Evolutionary conservation across 2,797 vertebrate species (phyloP).

Genomic region (Simalia tracyae): DNA sequence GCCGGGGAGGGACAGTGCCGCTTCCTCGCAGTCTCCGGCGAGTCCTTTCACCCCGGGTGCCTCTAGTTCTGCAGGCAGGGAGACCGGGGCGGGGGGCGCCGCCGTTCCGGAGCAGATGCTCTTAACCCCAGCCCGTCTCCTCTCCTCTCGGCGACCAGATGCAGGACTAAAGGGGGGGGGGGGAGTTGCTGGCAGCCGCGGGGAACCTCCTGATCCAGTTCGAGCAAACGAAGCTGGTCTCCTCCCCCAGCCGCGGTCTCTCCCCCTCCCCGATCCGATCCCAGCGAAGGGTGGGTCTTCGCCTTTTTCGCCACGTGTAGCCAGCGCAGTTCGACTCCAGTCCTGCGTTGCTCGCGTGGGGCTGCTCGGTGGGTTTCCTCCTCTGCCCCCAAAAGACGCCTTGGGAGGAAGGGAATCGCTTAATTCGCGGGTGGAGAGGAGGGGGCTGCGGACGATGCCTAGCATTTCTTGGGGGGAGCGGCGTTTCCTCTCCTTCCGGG

Average conservation of each 20-base stretch:
- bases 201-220: background rate
- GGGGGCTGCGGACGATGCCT: background rate
- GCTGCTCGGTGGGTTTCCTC: background rate
- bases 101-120: background rate
- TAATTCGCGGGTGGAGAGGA: background rate
- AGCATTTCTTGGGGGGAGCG: background rate
- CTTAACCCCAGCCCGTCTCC: background rate
- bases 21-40: background rate
- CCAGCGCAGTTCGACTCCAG: background rate
- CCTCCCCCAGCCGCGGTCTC: background rate
- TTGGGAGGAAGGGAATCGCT: background rate
- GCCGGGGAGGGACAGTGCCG: no score
- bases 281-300: background rate
- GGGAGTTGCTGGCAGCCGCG: background rate
- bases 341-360: background rate
- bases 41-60: background rate
- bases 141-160: no score
- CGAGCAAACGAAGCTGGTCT: background rate
- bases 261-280: background rate
- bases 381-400: background rate
- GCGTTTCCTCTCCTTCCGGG: background rate
- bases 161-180: no score
- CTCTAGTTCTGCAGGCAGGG: background rate
- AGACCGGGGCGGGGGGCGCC: background rate
- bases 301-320: background rate